phyloP scores from a whole-genome alignment of 2,888 invertebrate species.

The Caenorhabditis uteleia region DNA sequence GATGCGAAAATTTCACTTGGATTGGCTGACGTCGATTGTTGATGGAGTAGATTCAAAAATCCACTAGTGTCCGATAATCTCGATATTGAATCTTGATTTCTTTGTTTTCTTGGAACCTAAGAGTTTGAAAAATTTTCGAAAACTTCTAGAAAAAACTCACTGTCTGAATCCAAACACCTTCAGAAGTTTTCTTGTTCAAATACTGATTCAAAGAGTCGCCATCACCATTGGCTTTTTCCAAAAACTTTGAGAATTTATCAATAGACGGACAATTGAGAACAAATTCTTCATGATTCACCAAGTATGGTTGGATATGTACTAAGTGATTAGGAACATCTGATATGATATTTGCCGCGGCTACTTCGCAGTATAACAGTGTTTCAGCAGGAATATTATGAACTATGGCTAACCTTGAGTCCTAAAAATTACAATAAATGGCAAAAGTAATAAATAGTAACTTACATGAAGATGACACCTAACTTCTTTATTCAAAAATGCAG shows the following conservation, averaged over 20 bases:
- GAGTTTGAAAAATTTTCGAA: not conserved
- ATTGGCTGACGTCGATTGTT: conserved; percentile 25
- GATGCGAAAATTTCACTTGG: conserved; percentile 38
- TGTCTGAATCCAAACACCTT: conserved; percentile 31
- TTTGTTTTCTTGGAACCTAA: conserved; percentile 22
- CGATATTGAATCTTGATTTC: conserved; percentile 34
- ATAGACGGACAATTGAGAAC: conserved; percentile 35
- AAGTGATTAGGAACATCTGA: conserved; percentile 25
- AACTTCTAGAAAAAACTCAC: conserved; percentile 4
- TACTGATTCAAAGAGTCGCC: conserved; percentile 19
- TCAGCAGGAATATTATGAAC: conserved; percentile 42
- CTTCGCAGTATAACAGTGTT: conserved; percentile 34
- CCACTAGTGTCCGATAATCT: conserved; percentile 34
- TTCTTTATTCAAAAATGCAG: conserved; percentile 37
- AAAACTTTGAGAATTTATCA: conserved; percentile 15
- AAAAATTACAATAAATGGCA: conserved; percentile 5
- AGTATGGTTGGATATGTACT: conserved; percentile 16
- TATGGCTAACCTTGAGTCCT: conserved; percentile 42
- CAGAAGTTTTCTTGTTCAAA: conserved; percentile 22
- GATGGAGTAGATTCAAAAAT: conserved; percentile 28
- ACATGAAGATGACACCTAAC: conserved; percentile 48
- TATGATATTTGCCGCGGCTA: conserved; percentile 10
- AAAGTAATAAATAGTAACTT: conserved; percentile 9
- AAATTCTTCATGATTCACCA: conserved; percentile 13
- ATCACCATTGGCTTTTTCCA: conserved; percentile 28